Base-by-base conservation (phyloP, 2,888 invertebrate species). In the Glyphotaelius pellucidus region DNA sequence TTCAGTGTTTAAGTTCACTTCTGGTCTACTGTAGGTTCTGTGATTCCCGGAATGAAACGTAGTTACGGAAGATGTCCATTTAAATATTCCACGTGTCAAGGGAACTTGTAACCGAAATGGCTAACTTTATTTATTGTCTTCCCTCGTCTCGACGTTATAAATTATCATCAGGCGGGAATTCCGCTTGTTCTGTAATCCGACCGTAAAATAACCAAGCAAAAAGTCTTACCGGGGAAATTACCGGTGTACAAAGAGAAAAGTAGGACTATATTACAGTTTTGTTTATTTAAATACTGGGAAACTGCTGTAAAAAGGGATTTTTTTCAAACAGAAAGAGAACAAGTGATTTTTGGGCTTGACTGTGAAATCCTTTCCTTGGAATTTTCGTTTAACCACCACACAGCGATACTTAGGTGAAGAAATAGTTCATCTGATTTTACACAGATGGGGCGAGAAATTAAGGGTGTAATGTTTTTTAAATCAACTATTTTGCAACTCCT, bases 191-290 rank as follows among this genome's bases (percentile, higher is more conserved):
- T 91, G 90, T 92, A 91, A 92, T 91, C 91, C 92, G 88, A 91
- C 90, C 92, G 92, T 91, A 91, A 92, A 91, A 92, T 90, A 91
- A 84, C 92, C 90, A 47, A 87, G 88, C 91, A 38, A 35, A 67
- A 67, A 67, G 67, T n/a, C 67, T 67, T 67, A 67, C 67, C 25
- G 67, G 7, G 67, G 25, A 67, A 67, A 67, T n/a, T n/a, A 67
- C 67, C 67, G n/a, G n/a, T 25, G 25, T 30, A 12, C 81, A 32
- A 67, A 67, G 52, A 15, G 30, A 15, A 31, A 15, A 2, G 32
- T 31, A 81, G 81, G 81, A 81, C 14, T 15, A 15, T 12, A 67
- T n/a, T 7, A 67, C 4, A 67, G 67, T 25, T 25, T 7, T 67
- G 25, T 25, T 67, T 67, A 67, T 25, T 67, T 25, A 67, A 25